phyloP scores from a whole-genome alignment of 2,888 invertebrate genomes.

The Pherbina coryleti region DNA sequence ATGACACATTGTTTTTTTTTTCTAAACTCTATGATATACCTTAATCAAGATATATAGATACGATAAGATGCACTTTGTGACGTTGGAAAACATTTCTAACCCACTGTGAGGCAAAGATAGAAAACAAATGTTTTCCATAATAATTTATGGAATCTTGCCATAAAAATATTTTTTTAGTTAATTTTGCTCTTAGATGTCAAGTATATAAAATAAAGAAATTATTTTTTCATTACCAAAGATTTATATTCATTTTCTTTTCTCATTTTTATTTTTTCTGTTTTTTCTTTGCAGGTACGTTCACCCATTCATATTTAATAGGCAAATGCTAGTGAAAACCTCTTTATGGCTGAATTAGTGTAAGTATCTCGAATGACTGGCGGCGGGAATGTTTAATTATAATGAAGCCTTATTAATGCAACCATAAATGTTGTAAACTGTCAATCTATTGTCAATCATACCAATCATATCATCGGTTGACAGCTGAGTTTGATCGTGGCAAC shows the following conservation, averaged over 20 bases:
- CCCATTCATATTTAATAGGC: background rate
- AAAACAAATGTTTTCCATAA: too few species aligned
- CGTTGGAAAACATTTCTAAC: too few species aligned
- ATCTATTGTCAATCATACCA: conserved; percentile 26
- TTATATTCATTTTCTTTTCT: background rate
- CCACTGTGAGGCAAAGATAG: too few species aligned
- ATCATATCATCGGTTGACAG: background rate
- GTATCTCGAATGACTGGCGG: background rate
- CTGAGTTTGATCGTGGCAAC: background rate
- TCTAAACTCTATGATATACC: too few species aligned
- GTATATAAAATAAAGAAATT: background rate
- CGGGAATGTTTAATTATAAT: background rate
- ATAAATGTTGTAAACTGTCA: conserved; percentile 15
- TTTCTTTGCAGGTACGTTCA: conserved; percentile 8
- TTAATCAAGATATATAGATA: too few species aligned
- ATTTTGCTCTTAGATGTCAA: too few species aligned
- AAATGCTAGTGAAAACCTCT: background rate
- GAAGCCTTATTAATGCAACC: background rate
- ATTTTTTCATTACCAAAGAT: background rate
- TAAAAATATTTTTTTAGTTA: too few species aligned
- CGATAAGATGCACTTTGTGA: too few species aligned
- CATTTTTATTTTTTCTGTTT: too few species aligned
- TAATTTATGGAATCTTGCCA: too few species aligned
- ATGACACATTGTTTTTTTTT: too few species aligned
- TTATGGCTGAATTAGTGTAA: background rate